These are phyloP conservation scores for Anagyrus pseudococci DNA, from an alignment of 2,888 invertebrate genomes.

Conservation along the genomic window DNA sequence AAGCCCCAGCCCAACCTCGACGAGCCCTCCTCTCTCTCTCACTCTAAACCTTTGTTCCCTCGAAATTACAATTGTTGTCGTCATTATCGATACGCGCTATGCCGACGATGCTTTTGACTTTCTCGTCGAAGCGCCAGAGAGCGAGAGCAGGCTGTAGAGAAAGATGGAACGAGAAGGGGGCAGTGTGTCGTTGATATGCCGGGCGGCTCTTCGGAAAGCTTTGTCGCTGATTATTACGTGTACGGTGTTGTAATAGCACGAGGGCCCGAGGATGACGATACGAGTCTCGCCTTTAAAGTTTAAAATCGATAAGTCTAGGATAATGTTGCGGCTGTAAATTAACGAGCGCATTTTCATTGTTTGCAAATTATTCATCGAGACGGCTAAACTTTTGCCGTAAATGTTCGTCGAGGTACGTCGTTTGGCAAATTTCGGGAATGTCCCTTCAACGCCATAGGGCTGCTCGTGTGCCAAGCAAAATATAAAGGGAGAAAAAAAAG, in stretches of 20 bases:
- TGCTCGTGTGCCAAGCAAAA: too few species aligned
- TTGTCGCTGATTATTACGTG: constrained; percentile 4
- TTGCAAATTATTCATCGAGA: too few species aligned
- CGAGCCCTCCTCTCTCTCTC: neutral
- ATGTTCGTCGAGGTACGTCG: too few species aligned
- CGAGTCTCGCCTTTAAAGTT: too few species aligned
- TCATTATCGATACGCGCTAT: constrained; percentile 58
- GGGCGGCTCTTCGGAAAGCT: constrained; percentile 18
- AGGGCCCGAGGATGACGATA: too few species aligned
- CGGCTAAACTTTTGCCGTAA: too few species aligned
- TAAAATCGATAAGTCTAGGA: too few species aligned
- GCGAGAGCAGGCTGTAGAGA: neutral
- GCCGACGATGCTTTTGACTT: constrained; percentile 58
- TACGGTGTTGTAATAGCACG: neutral
- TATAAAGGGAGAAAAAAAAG: constrained; percentile 24
- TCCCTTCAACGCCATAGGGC: too few species aligned
- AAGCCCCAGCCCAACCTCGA: neutral
- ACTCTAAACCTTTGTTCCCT: constrained; percentile 51
- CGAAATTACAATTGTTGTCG: constrained; percentile 59
- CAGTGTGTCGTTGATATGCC: constrained; percentile 5
- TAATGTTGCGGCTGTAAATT: too few species aligned
- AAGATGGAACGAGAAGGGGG: neutral
- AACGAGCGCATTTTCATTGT: too few species aligned
- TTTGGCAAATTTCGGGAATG: too few species aligned
- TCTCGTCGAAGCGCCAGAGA: constrained; percentile 35